A percentile compares a stretch with the other conserved stretches of the same genome.
Conservation (phyloP, 2,888 invertebrate genomes). For the Galerucella pusilla region DNA sequence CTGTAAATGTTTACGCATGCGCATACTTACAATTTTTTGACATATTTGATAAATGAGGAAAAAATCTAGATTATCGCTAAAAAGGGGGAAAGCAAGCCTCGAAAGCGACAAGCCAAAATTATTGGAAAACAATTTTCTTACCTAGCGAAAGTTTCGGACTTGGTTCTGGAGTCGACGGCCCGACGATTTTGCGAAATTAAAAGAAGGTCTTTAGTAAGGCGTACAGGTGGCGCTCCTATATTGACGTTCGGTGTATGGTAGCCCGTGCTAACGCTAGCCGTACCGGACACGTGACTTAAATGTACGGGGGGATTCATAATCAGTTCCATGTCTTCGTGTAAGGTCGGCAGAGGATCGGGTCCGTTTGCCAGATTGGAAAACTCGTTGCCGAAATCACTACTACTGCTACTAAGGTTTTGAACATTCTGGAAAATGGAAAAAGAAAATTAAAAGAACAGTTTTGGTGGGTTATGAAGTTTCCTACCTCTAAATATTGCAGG, state of each 20-base stretch:
- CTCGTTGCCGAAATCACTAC: conserved; percentile 62
- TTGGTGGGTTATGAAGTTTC: conserved; percentile 54
- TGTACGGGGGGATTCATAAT: conserved; percentile 59
- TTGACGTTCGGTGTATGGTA: conserved; percentile 64
- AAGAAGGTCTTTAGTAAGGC: conserved; percentile 83
- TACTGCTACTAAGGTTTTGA: conserved; percentile 61
- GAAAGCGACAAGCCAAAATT: conserved; percentile 59
- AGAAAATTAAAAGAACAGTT: background rate
- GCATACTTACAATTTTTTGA: background rate
- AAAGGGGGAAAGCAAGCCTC: conserved; percentile 52
- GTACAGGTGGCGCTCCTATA: conserved; percentile 62
- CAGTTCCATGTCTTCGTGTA: conserved; percentile 88
- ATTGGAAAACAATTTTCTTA: conserved; percentile 63
- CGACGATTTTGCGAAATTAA: conserved; percentile 82
- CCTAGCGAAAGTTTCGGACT: conserved; percentile 76
- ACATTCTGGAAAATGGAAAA: conserved; percentile 55
- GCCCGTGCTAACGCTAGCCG: conserved; percentile 65
- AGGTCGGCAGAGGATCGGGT: conserved; percentile 75
- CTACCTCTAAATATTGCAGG: conserved; percentile 83
- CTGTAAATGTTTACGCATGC: too few relatives aligned
- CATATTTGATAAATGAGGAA: conserved; percentile 52
- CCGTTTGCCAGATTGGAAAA: conserved; percentile 60
- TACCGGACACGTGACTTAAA: conserved; percentile 59
- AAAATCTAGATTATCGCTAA: conserved; percentile 57
- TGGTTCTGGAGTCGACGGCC: conserved; percentile 72